A percentile compares a stretch with the other conserved stretches of the same genome.
These are phyloP conservation scores for Opisthocomus hoazin DNA, from an alignment of 2,113 vertebrate species.

Conservation along the genomic window DNA sequence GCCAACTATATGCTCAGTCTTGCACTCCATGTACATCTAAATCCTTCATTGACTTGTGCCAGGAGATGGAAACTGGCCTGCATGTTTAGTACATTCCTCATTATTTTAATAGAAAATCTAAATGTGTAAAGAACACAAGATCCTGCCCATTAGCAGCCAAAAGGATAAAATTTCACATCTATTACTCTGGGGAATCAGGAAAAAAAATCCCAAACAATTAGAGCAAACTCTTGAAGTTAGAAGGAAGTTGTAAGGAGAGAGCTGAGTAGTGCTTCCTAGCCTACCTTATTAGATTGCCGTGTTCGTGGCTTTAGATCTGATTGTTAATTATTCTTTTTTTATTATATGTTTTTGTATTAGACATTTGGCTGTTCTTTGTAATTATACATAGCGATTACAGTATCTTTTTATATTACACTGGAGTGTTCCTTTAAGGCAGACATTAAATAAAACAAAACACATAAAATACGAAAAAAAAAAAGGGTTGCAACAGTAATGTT, in stretches of 20 bases:
- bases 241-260: background rate
- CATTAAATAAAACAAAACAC: constrained; percentile 8
- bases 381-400: constrained; percentile 9
- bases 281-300: background rate
- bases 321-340: constrained; percentile 21
- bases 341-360: constrained; percentile 19
- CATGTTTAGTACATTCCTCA: background rate
- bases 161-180: background rate
- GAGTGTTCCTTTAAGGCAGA: constrained; percentile 32
- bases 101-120: background rate
- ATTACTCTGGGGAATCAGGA: background rate
- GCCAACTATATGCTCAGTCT: background rate
- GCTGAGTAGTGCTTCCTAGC: background rate
- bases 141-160: background rate
- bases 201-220: background rate
- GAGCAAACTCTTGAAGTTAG: background rate
- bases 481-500: background rate
- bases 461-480: background rate
- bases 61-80: background rate
- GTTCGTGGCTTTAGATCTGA: background rate
- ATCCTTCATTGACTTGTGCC: background rate
- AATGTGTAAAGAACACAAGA: background rate
- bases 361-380: constrained; percentile 21
- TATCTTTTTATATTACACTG: constrained; percentile 28
- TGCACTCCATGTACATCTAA: background rate